Evolutionary conservation across 2,113 vertebrate genomes (phyloP), one percentile per base, ranked within the genome.

Genomic region (Nothoprocta pentlandii): DNA sequence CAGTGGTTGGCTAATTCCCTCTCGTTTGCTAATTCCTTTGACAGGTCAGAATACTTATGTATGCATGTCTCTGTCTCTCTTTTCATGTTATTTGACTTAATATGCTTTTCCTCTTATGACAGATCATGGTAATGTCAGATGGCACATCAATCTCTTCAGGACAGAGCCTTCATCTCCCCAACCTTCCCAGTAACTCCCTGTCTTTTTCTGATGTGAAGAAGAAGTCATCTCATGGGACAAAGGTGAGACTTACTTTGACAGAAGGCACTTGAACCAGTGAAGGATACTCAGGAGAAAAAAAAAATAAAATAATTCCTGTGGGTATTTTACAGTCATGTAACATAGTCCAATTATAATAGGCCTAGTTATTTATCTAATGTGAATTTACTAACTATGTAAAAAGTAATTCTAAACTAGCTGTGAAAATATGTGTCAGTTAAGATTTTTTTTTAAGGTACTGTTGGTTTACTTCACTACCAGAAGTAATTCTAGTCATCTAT

Each of bases 121-220:
- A 99, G 98, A 98, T 99, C 83, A 99, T 98, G 98, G 98, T 99
- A 51, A 98, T 98, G 98, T 98, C 99, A 97, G 99, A 99, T 91
- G 98, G 98, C 41, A 97, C 98, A 30, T 98, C 98, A 0, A 98
- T 98, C 64, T 97, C 99, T 95, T 98, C 98, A 54, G 98, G 98
- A 82, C 98, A 98, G 89, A 98, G 98, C 96, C 97, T 98, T 91
- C 98, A 99, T 98, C 98, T 99, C 94, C 98, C 98, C n/a, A 97
- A 89, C 34, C 98, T 99, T 81, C 97, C 98, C 81, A 98, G 97
- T 98, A 98, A 97, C 94, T 98, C 98, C 9, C 89, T 99, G 63
- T 97, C 97, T 89, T 98, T 98, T 96, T 97, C 98, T 36, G 98
- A 99, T 94, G 96, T 96, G 82, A 99, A 98, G 97, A 99, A 98